Conservation (phyloP, 2,888 invertebrate genomes). For the Aporophyla lueneburgensis region DNA sequence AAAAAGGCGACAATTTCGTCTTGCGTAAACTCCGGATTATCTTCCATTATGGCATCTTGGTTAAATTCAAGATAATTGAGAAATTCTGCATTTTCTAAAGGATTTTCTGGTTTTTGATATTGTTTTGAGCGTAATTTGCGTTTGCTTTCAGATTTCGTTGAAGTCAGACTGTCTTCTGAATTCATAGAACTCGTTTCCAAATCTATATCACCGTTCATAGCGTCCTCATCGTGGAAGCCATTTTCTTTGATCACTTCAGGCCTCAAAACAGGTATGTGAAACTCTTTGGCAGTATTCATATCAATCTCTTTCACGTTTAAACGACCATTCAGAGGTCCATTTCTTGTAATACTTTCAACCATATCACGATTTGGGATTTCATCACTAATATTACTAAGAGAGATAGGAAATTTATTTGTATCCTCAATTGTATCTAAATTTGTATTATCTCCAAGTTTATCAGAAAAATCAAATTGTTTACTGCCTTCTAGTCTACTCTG, state of each 20-base stretch:
- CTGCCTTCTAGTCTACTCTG: constrained; percentile 6
- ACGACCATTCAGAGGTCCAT: constrained; percentile 31
- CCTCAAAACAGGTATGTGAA: constrained; percentile 49
- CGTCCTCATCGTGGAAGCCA: constrained; percentile 41
- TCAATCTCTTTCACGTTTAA: constrained; percentile 59
- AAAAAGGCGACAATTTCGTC: constrained; percentile 86
- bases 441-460: constrained; percentile 1
- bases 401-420: neutral
- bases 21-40: constrained; percentile 86
- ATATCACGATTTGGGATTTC: constrained; percentile 40
- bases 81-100: constrained; percentile 81
- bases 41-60: constrained; percentile 86
- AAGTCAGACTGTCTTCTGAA: constrained; percentile 69
- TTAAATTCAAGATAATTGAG: constrained; percentile 86
- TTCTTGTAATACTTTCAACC: constrained; percentile 37
- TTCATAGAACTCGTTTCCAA: constrained; percentile 62
- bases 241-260: constrained; percentile 46
- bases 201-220: constrained; percentile 63
- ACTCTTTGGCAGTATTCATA: constrained; percentile 56
- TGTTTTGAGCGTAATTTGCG: constrained; percentile 69
- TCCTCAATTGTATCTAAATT: constrained; percentile 12
- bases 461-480: constrained; percentile 14
- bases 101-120: constrained; percentile 59
- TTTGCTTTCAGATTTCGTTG: constrained; percentile 63
- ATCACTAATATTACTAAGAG: constrained; percentile 12